Conservation (phyloP, 2,888 invertebrate species). For the Ashinkailepas kermadecensis region DNA sequence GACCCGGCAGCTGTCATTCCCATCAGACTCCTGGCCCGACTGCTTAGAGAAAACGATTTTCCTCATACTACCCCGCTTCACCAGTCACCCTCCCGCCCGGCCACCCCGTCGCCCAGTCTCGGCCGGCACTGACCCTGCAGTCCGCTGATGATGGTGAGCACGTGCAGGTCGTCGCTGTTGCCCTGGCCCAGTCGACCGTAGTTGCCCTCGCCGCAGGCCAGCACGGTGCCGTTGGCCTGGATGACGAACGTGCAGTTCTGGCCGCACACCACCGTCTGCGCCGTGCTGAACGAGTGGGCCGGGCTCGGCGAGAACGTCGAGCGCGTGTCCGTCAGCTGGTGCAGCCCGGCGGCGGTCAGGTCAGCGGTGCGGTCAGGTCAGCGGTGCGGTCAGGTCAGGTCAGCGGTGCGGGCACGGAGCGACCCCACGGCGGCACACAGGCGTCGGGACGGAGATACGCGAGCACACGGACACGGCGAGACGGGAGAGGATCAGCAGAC, state of each 20-base stretch:
- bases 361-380: too few relatives aligned
- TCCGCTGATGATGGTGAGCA: slow-evolving; percentile 52
- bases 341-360: not conserved
- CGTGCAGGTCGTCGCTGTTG: slow-evolving; percentile 55
- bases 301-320: slow-evolving; percentile 43
- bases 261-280: slow-evolving; percentile 55
- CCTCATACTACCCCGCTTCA: not conserved
- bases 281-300: slow-evolving; percentile 47
- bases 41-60: too few relatives aligned
- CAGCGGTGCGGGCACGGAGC: too few relatives aligned
- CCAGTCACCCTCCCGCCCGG: not conserved
- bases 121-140: slow-evolving; percentile 45
- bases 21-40: too few relatives aligned
- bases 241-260: slow-evolving; percentile 59
- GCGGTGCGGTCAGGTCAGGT: too few relatives aligned
- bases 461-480: too few relatives aligned
- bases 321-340: slow-evolving; percentile 36
- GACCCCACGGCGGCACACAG: too few relatives aligned
- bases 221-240: slow-evolving; percentile 53
- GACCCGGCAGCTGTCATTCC: not conserved
- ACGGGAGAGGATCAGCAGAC: too few relatives aligned
- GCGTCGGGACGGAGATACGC: too few relatives aligned
- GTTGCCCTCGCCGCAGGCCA: slow-evolving; percentile 58
- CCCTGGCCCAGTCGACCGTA: slow-evolving; percentile 57
- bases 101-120: not conserved